A percentile compares a stretch with the other conserved stretches of the same genome.
Conservation (phyloP, 92 coral and sea anemone genomes). For the Porites evermanni region DNA sequence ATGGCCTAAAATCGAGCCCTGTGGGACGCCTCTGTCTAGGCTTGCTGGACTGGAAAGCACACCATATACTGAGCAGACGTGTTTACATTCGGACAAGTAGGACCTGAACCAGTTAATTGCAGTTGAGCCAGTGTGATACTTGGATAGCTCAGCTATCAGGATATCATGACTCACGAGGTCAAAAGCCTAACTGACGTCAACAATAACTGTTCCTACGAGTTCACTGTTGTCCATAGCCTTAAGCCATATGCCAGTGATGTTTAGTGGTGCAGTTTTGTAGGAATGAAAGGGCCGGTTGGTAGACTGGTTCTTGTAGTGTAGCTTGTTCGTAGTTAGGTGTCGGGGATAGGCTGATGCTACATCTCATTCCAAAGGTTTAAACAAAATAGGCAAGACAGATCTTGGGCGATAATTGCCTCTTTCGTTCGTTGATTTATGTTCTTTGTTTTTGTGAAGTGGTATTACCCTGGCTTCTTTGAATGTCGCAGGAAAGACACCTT, state of each 20-base stretch:
- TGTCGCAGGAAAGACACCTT: neutral
- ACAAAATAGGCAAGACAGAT: neutral
- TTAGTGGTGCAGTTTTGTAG: conserved; percentile 55
- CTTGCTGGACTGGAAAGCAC: conserved; percentile 25
- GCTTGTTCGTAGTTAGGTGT: too few relatives aligned
- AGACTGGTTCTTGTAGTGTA: conserved; percentile 17
- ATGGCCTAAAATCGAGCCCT: too few relatives aligned
- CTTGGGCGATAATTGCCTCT: neutral
- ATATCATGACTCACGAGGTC: conserved; percentile 47
- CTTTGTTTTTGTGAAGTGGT: neutral
- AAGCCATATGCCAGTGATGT: conserved; percentile 17
- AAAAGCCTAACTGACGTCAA: conserved; percentile 21
- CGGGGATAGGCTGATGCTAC: neutral
- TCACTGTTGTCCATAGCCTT: conserved; percentile 6
- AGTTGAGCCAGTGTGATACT: neutral
- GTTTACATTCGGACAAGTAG: neutral
- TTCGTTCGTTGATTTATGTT: neutral
- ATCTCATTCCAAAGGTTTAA: neutral
- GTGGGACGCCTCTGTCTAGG: conserved; percentile 11
- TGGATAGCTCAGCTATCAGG: conserved; percentile 37
- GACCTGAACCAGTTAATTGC: neutral
- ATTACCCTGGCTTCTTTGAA: neutral
- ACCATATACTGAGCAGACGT: conserved; percentile 49
- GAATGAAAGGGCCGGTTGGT: conserved; percentile 44
- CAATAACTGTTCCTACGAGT: conserved; percentile 40